phyloP scores from a whole-genome alignment of 2,113 vertebrate species.

The Hypanus sabinus region DNA sequence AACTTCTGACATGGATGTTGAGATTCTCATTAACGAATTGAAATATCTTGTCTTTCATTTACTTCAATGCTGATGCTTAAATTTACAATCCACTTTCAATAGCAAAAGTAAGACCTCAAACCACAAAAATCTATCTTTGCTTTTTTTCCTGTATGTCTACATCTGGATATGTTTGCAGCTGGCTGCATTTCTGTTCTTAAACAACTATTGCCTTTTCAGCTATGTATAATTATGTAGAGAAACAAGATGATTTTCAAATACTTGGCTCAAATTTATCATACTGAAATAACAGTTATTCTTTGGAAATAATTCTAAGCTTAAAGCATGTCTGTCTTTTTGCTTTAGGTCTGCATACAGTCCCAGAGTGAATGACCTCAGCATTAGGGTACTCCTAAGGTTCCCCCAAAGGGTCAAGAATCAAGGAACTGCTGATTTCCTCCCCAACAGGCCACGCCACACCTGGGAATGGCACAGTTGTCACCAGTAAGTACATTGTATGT shows the following conservation, averaged over 20 bases:
- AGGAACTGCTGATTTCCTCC: conserved; percentile 68
- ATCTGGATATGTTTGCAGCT: neutral
- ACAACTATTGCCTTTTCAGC: conserved; percentile 18
- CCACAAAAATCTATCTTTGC: neutral
- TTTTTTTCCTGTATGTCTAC: neutral
- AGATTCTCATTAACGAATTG: neutral
- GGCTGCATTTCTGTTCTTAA: neutral
- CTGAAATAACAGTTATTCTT: neutral
- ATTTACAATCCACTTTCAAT: neutral
- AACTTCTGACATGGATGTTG: neutral
- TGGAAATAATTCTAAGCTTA: conserved; percentile 22
- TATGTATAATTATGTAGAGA: neutral
- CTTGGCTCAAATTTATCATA: conserved; percentile 17
- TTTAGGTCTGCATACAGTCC: conserved; percentile 59
- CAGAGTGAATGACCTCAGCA: conserved; percentile 55
- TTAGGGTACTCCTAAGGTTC: conserved; percentile 65
- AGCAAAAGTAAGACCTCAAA: neutral
- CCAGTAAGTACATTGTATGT: conserved; percentile 52
- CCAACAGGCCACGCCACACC: conserved; percentile 58
- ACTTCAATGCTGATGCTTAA: neutral
- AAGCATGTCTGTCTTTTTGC: conserved; percentile 40
- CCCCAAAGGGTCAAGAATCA: conserved; percentile 72
- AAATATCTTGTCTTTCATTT: neutral
- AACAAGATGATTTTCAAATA: conserved; percentile 9
- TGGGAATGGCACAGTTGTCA: conserved; percentile 78